Evolutionary conservation across 1,140 invertebrate genomes (phyloP).

Genomic region (Ladona fulva): DNA sequence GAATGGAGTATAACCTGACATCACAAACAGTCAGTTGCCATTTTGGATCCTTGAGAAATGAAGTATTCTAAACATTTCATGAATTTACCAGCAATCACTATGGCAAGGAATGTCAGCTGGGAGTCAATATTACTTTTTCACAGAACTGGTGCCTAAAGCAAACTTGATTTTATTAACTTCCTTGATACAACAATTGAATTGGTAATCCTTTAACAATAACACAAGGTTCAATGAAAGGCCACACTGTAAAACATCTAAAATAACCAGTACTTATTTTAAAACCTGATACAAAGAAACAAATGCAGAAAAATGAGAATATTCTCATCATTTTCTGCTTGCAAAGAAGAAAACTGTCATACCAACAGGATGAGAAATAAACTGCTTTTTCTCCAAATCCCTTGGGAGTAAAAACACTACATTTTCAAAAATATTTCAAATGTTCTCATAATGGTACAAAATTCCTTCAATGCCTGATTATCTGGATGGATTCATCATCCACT

Average conservation of each 20-base stretch:
- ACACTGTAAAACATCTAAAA: background rate
- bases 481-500: background rate
- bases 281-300: background rate
- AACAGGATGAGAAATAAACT: background rate
- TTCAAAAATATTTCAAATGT: conserved; percentile 11
- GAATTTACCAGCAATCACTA: too few relatives aligned
- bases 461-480: background rate
- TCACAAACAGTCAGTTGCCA: too few relatives aligned
- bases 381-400: background rate
- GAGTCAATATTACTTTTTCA: too few relatives aligned
- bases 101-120: too few relatives aligned
- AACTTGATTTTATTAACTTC: too few relatives aligned
- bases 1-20: background rate
- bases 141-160: too few relatives aligned
- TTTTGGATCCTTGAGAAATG: too few relatives aligned
- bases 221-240: background rate
- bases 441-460: conserved; percentile 8
- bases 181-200: too few relatives aligned
- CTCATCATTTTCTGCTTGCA: background rate
- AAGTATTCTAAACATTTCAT: too few relatives aligned
- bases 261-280: background rate
- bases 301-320: background rate
- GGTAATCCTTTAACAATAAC: too few relatives aligned
- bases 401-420: conserved; percentile 2
- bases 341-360: background rate